These are phyloP conservation scores for Poeciliopsis turneri DNA, from an alignment of 2,797 vertebrate species.

Conservation along the genomic window DNA sequence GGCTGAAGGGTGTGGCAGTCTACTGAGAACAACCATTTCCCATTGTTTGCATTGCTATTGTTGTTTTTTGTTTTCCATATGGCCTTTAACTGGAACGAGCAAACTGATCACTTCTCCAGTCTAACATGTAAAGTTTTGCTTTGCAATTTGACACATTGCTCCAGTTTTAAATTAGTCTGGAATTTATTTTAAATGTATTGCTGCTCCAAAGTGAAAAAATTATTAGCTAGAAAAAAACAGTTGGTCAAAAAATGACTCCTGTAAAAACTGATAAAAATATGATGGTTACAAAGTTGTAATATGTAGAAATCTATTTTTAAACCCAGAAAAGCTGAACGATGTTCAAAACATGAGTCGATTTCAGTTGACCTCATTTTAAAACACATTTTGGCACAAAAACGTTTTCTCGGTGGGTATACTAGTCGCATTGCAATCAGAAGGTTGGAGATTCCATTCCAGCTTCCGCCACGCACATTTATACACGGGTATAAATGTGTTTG, in stretches of 20 bases:
- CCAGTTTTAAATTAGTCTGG: conserved; percentile 3
- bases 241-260: neutral
- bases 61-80: conserved; percentile 27
- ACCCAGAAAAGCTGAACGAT: neutral
- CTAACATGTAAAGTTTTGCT: conserved; percentile 3
- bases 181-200: neutral
- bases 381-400: neutral
- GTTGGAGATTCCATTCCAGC: neutral
- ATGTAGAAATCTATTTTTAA: neutral
- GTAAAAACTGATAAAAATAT: neutral
- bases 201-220: neutral
- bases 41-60: conserved; percentile 33
- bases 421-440: neutral
- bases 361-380: neutral
- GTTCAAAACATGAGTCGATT: neutral
- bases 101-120: conserved; percentile 27
- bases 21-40: conserved; percentile 15
- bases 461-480: no score
- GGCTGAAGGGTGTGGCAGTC: conserved; percentile 50
- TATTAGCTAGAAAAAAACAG: neutral
- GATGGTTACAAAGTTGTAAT: neutral
- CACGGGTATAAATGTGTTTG: neutral
- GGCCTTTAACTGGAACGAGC: conserved; percentile 29
- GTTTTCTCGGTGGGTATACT: neutral
- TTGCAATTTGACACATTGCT: conserved; percentile 5